A percentile compares a stretch with the other conserved stretches of the same genome.
Evolutionary conservation across 2,797 vertebrate genomes (phyloP).

Genomic region (Dromococcyx pavoninus): DNA sequence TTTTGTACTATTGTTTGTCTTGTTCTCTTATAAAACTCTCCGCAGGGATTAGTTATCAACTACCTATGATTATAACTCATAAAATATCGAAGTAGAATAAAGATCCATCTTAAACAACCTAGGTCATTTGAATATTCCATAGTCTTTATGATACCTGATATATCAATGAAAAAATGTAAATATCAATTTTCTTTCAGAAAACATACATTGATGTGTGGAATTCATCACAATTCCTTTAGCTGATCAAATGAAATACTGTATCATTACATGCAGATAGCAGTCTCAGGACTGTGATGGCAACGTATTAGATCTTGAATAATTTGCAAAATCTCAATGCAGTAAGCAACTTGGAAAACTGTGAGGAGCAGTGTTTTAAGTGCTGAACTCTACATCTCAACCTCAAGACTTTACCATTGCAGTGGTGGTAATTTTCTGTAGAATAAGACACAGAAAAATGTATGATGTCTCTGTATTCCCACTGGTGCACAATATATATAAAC

Average conservation of each 20-base stretch:
- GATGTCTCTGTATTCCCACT: not conserved
- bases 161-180: not conserved
- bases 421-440: not conserved
- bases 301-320: not conserved
- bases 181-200: not conserved
- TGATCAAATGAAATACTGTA: not conserved
- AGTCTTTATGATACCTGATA: not conserved
- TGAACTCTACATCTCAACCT: not conserved
- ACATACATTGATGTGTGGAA: not conserved
- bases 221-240: not conserved
- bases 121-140: not conserved
- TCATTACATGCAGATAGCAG: not conserved
- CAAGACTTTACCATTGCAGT: not conserved
- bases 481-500: not conserved
- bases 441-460: not conserved
- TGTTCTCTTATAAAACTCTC: not conserved
- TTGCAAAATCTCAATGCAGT: not conserved
- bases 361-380: not conserved
- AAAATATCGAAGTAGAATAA: not conserved
- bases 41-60: not conserved
- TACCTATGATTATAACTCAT: not conserved
- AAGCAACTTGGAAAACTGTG: not conserved
- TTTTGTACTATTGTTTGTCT: not conserved
- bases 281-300: not conserved
- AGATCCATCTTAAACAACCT: not conserved